Evolutionary conservation across 2,797 vertebrate genomes (phyloP).

Genomic region (Petrocephalus sullivani): DNA sequence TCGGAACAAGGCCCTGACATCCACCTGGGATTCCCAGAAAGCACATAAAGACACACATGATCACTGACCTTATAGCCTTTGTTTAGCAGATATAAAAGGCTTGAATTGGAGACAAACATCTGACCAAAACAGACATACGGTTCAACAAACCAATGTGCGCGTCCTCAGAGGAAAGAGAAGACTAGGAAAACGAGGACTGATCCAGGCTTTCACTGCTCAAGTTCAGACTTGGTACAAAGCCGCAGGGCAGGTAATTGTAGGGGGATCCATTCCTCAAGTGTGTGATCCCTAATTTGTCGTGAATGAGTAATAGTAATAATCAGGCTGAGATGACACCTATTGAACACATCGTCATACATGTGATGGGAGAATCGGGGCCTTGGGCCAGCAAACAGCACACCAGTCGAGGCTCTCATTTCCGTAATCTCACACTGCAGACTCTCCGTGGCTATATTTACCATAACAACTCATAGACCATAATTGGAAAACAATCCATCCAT

Average conservation of each 20-base stretch:
- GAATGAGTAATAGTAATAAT: neutral
- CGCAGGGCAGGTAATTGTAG: neutral
- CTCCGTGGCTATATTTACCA: neutral
- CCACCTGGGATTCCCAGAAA: neutral
- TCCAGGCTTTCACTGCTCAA: neutral
- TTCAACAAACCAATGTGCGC: neutral
- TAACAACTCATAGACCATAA: neutral
- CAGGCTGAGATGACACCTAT: neutral
- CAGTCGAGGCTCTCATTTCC: neutral
- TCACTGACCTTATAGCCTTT: neutral
- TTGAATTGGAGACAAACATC: neutral
- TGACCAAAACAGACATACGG: neutral
- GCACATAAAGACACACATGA: neutral
- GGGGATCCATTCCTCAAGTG: neutral
- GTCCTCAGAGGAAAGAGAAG: neutral
- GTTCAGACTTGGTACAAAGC: constrained; percentile 1
- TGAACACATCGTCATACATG: neutral
- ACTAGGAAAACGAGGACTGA: neutral
- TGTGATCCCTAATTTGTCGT: neutral
- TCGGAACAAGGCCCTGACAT: neutral
- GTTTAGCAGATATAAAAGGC: neutral
- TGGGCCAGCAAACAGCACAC: neutral
- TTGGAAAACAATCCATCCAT: neutral
- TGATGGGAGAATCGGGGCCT: neutral
- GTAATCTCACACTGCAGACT: neutral